A percentile compares a stretch with the other conserved stretches of the same genome.
These are phyloP conservation scores for Caenorhabditis tropicalis DNA, from an alignment of 1,140 invertebrate genomes.

Conservation along the genomic window DNA sequence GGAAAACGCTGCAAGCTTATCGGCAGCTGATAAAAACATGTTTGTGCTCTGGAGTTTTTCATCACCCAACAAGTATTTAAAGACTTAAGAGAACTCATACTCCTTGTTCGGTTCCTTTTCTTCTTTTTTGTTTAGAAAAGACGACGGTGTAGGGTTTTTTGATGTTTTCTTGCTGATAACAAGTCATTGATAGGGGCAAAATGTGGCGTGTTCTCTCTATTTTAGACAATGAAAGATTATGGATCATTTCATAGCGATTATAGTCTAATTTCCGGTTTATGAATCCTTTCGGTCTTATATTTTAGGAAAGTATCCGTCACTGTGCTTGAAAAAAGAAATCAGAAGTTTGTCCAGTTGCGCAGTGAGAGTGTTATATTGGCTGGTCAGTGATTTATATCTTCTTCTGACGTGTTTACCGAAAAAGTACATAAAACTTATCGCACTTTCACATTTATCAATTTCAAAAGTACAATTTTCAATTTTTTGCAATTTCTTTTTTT, in stretches of 20 bases:
- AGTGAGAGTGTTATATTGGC: too few species aligned
- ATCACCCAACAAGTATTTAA: neutral
- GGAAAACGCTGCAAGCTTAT: constrained; percentile 17
- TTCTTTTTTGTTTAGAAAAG: neutral
- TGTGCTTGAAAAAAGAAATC: too few species aligned
- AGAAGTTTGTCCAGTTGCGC: too few species aligned
- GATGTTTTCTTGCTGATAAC: neutral
- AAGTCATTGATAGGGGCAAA: neutral
- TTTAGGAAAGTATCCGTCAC: too few species aligned
- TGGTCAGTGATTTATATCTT: constrained; percentile 7
- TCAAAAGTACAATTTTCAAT: neutral
- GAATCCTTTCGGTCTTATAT: too few species aligned
- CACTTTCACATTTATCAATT: neutral
- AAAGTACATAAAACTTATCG: neutral
- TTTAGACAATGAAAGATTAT: neutral
- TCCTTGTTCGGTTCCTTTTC: neutral
- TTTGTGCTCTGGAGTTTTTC: constrained; percentile 3
- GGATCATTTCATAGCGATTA: neutral
- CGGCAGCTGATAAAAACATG: constrained; percentile 8
- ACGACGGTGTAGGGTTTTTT: neutral
- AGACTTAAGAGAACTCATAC: neutral
- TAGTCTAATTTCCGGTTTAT: neutral
- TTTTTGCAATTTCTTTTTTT: neutral
- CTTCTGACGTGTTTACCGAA: neutral
- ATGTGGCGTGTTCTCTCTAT: neutral